These are phyloP conservation scores for Orthosia cruda DNA, from an alignment of 2,888 invertebrate species.

Conservation along the genomic window DNA sequence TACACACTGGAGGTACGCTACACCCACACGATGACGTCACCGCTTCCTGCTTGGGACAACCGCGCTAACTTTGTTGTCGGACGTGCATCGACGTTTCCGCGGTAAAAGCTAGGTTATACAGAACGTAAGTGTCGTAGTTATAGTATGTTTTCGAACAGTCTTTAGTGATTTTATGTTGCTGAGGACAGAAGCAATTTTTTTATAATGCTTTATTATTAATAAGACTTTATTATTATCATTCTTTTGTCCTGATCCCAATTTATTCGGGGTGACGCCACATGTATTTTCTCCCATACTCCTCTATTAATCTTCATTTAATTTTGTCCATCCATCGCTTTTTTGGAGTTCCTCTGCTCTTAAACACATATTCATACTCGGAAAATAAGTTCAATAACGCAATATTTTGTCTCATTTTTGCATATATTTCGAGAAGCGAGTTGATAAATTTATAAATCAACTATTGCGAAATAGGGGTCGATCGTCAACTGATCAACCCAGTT, in stretches of 20 bases:
- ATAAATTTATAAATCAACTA: background rate
- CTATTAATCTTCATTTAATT: too few species aligned
- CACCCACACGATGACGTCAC: constrained; percentile 52
- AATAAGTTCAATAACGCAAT: background rate
- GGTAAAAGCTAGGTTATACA: constrained; percentile 30
- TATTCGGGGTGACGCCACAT: too few species aligned
- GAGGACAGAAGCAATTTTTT: too few species aligned
- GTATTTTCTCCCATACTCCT: too few species aligned
- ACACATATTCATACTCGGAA: background rate
- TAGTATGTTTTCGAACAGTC: constrained; percentile 1
- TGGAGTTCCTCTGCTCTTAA: background rate
- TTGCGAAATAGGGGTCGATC: constrained; percentile 19
- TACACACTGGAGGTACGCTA: constrained; percentile 41
- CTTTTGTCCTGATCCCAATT: too few species aligned
- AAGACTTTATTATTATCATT: background rate
- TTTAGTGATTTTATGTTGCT: background rate
- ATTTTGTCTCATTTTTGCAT: background rate
- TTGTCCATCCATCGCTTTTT: too few species aligned
- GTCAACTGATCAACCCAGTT: constrained; percentile 7
- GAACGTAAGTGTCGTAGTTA: constrained; percentile 4
- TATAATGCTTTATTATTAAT: too few species aligned
- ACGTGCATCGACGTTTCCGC: constrained; percentile 65
- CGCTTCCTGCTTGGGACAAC: constrained; percentile 64
- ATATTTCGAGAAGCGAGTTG: background rate
- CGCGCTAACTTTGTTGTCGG: constrained; percentile 65